Evolutionary conservation across 2,797 vertebrate genomes (phyloP), one percentile per base, ranked within the genome.

Genomic region (Bufotes viridis): DNA sequence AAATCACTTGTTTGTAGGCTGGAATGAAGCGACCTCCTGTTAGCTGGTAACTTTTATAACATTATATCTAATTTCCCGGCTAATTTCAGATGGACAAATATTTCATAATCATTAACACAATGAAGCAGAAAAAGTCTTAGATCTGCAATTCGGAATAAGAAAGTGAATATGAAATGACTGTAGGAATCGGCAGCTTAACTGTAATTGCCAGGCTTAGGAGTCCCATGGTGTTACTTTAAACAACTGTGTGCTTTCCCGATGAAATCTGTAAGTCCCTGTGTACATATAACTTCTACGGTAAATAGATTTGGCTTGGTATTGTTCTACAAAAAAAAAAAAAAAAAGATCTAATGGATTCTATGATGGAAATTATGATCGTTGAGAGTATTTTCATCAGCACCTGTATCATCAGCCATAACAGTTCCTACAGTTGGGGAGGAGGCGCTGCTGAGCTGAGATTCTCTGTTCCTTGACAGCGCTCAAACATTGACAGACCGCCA

Each of bases 221-320:
- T 70, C 85, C 85, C 63, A 7, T 58, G 85, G 76, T 42, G 85
- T 80, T 80, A 80, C 85, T 80, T 49, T 86, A 63, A 86, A 86
- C 85, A 79, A 70, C 70, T 67, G 76, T 58, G 24, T 22, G 5
- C 29, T 58, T 72, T 86, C 22, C 76, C 55, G 26, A 65, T 79
- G 49, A 70, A 86, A 86, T 78, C 76, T 55, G 61, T 34, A n/a
- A 86, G 69, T 86, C 61, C 79, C 75, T 29, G 60, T 22, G 1
- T 86, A 67, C 75, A 78, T 17, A 79, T 69, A 86, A 57, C 17
- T 69, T 29, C 78, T 67, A 80, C 13, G 13, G 51, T 60, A 86
- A 69, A 24, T 51, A 86, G 76, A 78, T 69, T 79, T 86, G 14
- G 18, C 14, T 55, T n/a, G 24, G 13, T 57, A 42, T 84, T 84